Conservation (phyloP, 2,113 vertebrate species). For the Podarcis cretensis region DNA sequence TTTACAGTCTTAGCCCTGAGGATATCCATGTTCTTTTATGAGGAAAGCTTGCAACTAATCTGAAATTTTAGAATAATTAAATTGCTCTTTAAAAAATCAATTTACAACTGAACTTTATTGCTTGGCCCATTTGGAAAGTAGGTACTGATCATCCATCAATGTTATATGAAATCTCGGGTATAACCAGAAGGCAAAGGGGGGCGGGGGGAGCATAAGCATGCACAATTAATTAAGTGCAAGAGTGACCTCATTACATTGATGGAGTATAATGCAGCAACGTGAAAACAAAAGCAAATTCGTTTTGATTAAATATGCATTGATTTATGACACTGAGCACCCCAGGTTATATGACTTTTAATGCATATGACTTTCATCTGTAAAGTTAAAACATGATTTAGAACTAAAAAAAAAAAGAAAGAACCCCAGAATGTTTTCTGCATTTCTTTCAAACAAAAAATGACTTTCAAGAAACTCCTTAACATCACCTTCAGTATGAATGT, state of each 20-base stretch:
- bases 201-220: slow-evolving; percentile 52
- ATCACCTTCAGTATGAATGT: neutral
- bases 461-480: neutral
- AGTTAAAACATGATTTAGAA: slow-evolving; percentile 24
- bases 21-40: slow-evolving; percentile 1
- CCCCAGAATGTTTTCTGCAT: neutral
- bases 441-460: neutral
- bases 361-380: neutral
- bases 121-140: slow-evolving; percentile 36
- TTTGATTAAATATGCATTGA: slow-evolving; percentile 54
- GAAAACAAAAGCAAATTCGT: slow-evolving; percentile 69
- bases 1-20: neutral
- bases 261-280: slow-evolving; percentile 45
- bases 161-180: slow-evolving; percentile 47
- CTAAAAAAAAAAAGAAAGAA: neutral
- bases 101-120: slow-evolving; percentile 43
- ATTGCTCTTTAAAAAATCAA: slow-evolving; percentile 27
- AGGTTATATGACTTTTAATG: slow-evolving; percentile 38
- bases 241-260: slow-evolving; percentile 67
- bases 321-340: slow-evolving; percentile 36
- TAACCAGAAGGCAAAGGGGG: slow-evolving; percentile 65
- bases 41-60: slow-evolving; percentile 14
- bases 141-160: slow-evolving; percentile 40
- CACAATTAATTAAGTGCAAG: slow-evolving; percentile 68
- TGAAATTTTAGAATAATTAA: slow-evolving; percentile 44